A percentile compares a stretch with the other conserved stretches of the same genome.
Conservation (phyloP, 2,113 vertebrate species). For the Rattus norvegicus region DNA sequence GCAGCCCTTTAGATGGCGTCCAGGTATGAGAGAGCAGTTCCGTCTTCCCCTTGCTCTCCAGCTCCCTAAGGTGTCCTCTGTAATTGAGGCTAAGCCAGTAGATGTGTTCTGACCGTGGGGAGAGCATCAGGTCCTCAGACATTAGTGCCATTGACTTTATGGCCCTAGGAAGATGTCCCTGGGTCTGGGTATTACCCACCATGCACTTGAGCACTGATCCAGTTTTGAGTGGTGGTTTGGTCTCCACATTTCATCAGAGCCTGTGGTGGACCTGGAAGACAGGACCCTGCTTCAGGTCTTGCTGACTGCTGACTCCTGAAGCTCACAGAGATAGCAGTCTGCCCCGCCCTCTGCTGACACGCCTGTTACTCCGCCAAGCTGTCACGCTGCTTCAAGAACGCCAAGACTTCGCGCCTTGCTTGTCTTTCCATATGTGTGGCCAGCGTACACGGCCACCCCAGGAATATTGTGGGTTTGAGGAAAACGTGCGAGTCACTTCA, state of each 20-base stretch:
- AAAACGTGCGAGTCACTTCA: neutral
- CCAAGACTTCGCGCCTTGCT: neutral
- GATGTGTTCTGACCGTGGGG: neutral
- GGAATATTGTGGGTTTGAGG: neutral
- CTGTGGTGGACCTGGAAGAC: neutral
- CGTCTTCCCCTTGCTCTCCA: neutral
- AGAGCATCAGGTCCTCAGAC: no score
- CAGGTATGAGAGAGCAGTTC: neutral
- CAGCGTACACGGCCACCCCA: neutral
- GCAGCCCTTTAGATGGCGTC: neutral
- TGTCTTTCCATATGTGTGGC: neutral
- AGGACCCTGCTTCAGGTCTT: neutral
- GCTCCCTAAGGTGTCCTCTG: neutral
- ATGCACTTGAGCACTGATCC: neutral
- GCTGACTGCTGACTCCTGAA: neutral
- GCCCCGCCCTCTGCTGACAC: neutral
- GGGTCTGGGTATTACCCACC: neutral
- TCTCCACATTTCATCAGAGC: neutral
- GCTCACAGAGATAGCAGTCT: no score
- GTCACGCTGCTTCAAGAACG: neutral
- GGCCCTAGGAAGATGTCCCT: neutral
- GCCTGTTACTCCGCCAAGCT: neutral
- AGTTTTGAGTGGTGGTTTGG: neutral
- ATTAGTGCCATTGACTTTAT: neutral
- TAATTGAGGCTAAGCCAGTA: neutral